These are phyloP conservation scores for Tetraodon nigroviridis DNA, from an alignment of 2,113 vertebrate species.

Conservation along the genomic window DNA sequence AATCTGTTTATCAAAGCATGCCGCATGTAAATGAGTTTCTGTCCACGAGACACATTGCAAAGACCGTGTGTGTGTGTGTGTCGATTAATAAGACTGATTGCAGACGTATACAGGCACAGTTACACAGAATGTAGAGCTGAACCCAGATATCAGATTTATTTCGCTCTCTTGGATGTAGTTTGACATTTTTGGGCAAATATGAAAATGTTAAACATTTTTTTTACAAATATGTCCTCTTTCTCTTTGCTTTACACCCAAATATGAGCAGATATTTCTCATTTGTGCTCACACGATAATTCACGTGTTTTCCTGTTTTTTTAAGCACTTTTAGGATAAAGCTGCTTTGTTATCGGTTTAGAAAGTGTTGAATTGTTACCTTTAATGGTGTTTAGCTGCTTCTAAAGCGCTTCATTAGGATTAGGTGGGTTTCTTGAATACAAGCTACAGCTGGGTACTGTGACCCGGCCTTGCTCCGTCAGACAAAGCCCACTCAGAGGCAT, in stretches of 20 bases:
- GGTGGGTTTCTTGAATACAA: slow-evolving; percentile 49
- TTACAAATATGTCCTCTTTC: slow-evolving; percentile 33
- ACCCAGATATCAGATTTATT: slow-evolving; percentile 24
- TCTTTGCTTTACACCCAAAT: slow-evolving; percentile 8
- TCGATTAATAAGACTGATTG: slow-evolving; percentile 48
- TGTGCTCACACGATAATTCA: slow-evolving; percentile 15
- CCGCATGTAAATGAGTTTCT: slow-evolving; percentile 59
- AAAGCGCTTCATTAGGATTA: slow-evolving; percentile 55
- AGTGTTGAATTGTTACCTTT: slow-evolving; percentile 59
- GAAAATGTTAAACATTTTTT: slow-evolving; percentile 30
- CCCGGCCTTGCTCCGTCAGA: slow-evolving; percentile 48
- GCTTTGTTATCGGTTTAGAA: slow-evolving; percentile 38
- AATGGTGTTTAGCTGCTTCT: slow-evolving; percentile 59
- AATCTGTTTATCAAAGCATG: slow-evolving; percentile 63
- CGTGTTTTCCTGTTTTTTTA: slow-evolving; percentile 5
- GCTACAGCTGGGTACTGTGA: slow-evolving; percentile 55
- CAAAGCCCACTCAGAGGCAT: slow-evolving; percentile 46
- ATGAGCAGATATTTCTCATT: background rate
- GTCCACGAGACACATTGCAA: slow-evolving; percentile 44
- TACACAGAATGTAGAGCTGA: slow-evolving; percentile 1
- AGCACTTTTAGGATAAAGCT: background rate
- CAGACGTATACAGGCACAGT: slow-evolving; percentile 5
- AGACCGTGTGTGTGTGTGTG: slow-evolving; percentile 47
- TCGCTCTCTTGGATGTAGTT: background rate
- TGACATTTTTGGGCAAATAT: background rate